phyloP scores from a whole-genome alignment of 2,797 vertebrate genomes.

The Carcharodon carcharias region DNA sequence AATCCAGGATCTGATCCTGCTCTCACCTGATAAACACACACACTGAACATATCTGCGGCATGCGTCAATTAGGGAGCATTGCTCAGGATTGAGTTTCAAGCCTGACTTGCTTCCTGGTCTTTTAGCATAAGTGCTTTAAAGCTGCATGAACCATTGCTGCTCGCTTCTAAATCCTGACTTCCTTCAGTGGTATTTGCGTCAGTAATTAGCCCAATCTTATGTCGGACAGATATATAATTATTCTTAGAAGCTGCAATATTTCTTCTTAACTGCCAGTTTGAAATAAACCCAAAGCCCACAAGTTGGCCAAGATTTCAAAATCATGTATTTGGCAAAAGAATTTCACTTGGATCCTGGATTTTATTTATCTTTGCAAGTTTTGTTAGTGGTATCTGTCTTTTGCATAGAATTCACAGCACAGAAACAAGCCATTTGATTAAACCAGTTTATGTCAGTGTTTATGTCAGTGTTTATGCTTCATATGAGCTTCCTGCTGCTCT shows the following conservation, averaged over 20 bases:
- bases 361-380: not conserved
- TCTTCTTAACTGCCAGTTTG: not conserved
- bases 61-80: too few relatives aligned
- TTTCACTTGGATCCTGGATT: not conserved
- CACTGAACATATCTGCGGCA: too few relatives aligned
- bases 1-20: not conserved
- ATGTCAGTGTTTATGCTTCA: not conserved
- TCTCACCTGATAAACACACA: not conserved
- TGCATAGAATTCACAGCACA: not conserved
- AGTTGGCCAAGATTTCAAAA: not conserved
- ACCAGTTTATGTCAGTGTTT: not conserved
- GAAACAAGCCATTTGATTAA: not conserved
- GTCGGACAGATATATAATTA: not conserved
- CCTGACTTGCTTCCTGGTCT: not conserved
- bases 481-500: too few relatives aligned
- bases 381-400: not conserved
- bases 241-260: not conserved
- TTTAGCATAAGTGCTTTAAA: not conserved
- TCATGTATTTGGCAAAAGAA: not conserved
- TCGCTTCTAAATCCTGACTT: not conserved
- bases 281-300: not conserved
- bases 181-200: not conserved
- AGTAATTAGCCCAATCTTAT: not conserved
- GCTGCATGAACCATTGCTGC: not conserved
- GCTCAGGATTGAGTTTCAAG: not conserved